A percentile compares a stretch with the other conserved stretches of the same genome.
phyloP scores from a whole-genome alignment of 2,113 vertebrate genomes.

The Cettia cetti region DNA sequence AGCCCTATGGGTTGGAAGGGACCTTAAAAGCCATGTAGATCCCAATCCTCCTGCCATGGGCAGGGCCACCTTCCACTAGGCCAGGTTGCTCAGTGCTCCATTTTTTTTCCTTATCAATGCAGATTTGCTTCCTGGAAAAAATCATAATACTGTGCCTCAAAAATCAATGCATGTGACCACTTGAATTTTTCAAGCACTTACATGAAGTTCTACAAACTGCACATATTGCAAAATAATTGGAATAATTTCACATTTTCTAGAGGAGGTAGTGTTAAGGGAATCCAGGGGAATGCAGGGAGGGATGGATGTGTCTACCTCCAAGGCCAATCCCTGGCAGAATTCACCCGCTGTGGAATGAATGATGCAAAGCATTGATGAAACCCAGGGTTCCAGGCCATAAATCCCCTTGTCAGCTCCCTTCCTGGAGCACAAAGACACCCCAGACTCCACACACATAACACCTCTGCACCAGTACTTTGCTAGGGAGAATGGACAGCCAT shows the following conservation, averaged over 20 bases:
- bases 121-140: background rate
- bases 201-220: background rate
- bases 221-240: background rate
- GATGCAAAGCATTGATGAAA: background rate
- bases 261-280: background rate
- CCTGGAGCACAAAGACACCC: background rate
- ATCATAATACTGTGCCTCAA: background rate
- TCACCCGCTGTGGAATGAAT: accelerated
- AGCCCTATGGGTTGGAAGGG: background rate
- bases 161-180: background rate
- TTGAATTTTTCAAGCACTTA: background rate
- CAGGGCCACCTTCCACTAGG: background rate
- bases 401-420: background rate
- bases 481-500: background rate
- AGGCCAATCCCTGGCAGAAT: accelerated
- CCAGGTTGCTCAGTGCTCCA: background rate
- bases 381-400: background rate
- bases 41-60: background rate
- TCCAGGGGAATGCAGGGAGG: background rate
- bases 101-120: background rate
- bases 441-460: background rate
- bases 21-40: background rate
- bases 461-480: background rate
- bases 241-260: background rate
- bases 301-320: background rate